Percentiles rank a stretch among this genome's conserved stretches.
These are phyloP conservation scores for Catharus fuscescens DNA, from an alignment of 2,113 vertebrate genomes.

Conservation along the genomic window DNA sequence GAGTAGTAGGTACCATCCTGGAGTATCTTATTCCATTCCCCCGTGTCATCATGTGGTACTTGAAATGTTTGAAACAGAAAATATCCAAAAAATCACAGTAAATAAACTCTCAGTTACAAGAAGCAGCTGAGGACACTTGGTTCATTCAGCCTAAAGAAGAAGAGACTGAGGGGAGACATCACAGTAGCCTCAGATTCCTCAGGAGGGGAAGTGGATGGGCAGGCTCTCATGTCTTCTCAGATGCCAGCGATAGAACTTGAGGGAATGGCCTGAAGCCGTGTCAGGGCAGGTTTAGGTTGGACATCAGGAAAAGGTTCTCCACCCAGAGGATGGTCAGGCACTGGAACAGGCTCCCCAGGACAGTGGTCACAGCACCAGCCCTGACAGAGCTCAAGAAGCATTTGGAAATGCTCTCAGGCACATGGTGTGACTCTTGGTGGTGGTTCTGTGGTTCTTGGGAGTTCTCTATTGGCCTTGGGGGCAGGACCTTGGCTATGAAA, in stretches of 20 bases:
- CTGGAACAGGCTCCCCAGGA: not conserved
- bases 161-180: not conserved
- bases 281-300: not conserved
- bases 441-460: not conserved
- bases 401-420: not conserved
- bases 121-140: not conserved
- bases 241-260: not conserved
- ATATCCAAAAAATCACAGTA: not conserved
- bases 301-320: not conserved
- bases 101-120: not conserved
- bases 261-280: not conserved
- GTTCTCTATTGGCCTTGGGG: not conserved
- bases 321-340: fast-evolving
- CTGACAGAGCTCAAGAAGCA: not conserved
- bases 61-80: not conserved
- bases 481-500: not conserved
- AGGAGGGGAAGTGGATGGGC: not conserved
- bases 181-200: not conserved
- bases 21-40: not conserved
- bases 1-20: not conserved
- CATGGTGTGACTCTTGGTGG: fast-evolving
- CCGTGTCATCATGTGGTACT: not conserved
- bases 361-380: not conserved
- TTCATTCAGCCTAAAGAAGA: not conserved
- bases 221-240: not conserved